Evolutionary conservation across 2,797 vertebrate species (phyloP).

Genomic region (Notolepis coatsorum): DNA sequence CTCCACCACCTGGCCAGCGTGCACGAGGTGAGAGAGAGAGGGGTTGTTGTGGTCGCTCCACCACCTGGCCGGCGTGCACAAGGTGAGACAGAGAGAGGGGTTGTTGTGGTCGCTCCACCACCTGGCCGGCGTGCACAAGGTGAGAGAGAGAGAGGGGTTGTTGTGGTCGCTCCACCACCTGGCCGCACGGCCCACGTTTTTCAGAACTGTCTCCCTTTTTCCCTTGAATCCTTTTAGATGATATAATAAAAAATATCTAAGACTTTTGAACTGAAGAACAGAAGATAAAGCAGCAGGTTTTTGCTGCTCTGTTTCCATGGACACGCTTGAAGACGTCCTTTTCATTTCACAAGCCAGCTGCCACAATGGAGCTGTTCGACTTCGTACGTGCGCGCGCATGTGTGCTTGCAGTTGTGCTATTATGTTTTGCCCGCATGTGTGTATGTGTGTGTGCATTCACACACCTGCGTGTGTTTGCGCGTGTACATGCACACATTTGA

Average conservation of each 20-base stretch:
- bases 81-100: too few relatives aligned
- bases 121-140: too few relatives aligned
- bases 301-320: constrained; percentile 50
- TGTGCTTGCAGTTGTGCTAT: background rate
- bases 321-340: constrained; percentile 26
- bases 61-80: too few relatives aligned
- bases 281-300: constrained; percentile 24
- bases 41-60: too few relatives aligned
- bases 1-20: too few relatives aligned
- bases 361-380: constrained; percentile 24
- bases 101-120: too few relatives aligned
- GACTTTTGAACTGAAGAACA: constrained; percentile 14
- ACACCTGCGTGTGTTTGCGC: constrained; percentile 8
- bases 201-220: background rate
- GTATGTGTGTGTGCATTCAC: background rate
- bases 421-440: constrained; percentile 7
- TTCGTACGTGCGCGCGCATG: too few relatives aligned
- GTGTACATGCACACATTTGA: constrained; percentile 15
- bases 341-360: constrained; percentile 4
- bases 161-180: too few relatives aligned
- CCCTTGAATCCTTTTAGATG: constrained; percentile 24
- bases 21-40: too few relatives aligned
- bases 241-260: constrained; percentile 33
- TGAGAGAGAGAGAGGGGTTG: too few relatives aligned
- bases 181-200: too few relatives aligned